phyloP scores from a whole-genome alignment of 2,888 invertebrate genomes.

The Sarcophaga subvicina region DNA sequence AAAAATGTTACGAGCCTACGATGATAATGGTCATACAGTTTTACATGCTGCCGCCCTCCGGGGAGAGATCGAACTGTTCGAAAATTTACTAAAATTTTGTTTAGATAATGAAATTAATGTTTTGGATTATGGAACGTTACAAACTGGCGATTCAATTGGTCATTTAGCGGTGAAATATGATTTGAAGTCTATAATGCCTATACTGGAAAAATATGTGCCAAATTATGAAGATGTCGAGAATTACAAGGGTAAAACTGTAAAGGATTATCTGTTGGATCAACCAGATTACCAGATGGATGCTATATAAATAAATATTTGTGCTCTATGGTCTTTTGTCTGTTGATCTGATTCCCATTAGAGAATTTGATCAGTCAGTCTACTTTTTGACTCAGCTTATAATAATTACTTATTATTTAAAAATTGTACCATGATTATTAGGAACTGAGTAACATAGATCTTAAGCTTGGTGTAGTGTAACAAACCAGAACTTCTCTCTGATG shows the following conservation, averaged over 20 bases:
- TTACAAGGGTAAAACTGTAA: conserved; percentile 7
- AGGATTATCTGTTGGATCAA: not conserved
- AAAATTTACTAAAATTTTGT: conserved; percentile 42
- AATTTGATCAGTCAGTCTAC: too few species aligned
- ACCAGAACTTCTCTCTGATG: too few species aligned
- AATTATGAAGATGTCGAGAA: conserved; percentile 7
- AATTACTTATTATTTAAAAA: too few species aligned
- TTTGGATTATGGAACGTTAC: conserved; percentile 44
- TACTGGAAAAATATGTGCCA: conserved; percentile 25
- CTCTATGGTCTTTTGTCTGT: too few species aligned
- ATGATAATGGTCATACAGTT: conserved; percentile 40
- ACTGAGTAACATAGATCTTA: too few species aligned
- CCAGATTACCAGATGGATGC: not conserved
- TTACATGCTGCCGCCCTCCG: conserved; percentile 40
- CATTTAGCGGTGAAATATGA: conserved; percentile 35
- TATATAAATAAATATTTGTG: not conserved
- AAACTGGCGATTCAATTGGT: conserved; percentile 50
- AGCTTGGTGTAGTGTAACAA: too few species aligned
- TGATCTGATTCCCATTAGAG: too few species aligned
- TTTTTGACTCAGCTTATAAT: too few species aligned
- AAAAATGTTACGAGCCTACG: conserved; percentile 39
- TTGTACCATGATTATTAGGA: too few species aligned
- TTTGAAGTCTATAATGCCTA: not conserved
- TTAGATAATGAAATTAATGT: conserved; percentile 21
- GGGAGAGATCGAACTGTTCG: conserved; percentile 2